These are phyloP conservation scores for Taxidea taxus DNA, from an alignment of 2,113 vertebrate species.

Conservation along the genomic window DNA sequence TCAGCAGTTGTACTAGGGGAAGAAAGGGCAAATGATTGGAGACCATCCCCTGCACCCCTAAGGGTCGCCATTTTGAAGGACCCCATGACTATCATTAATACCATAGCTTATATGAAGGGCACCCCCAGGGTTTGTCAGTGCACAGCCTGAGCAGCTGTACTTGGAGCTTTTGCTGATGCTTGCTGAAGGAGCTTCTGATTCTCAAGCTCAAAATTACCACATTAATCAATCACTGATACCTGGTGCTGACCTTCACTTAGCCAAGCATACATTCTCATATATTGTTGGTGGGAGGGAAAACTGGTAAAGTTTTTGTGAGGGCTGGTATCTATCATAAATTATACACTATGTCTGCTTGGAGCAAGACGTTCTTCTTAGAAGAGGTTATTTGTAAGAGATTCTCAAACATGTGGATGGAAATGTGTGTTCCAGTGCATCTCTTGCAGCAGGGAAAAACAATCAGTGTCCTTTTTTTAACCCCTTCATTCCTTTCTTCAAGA, in stretches of 20 bases:
- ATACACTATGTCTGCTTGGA: not conserved
- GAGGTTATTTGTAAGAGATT: not conserved
- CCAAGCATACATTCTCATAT: not conserved
- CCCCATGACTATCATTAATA: not conserved
- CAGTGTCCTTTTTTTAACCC: no score
- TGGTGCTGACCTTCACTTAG: not conserved
- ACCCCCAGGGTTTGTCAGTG: not conserved
- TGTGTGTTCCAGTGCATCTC: not conserved
- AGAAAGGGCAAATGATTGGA: not conserved
- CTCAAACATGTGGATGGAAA: not conserved
- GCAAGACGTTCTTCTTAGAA: not conserved
- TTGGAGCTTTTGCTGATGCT: not conserved
- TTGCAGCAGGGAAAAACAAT: not conserved
- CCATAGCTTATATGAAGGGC: no score
- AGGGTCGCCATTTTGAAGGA: no score
- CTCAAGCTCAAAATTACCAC: not conserved
- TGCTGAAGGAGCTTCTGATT: not conserved
- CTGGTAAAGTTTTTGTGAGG: not conserved
- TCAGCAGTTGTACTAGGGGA: not conserved
- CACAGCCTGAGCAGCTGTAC: not conserved
- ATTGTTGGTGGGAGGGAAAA: not conserved
- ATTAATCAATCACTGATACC: not conserved
- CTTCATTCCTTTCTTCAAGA: not conserved
- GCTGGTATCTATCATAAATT: not conserved
- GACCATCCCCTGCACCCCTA: accelerated